A percentile compares a stretch with the other conserved stretches of the same genome.
Evolutionary conservation across 1,140 invertebrate genomes (phyloP).

Genomic region (Pogonus chalceus): DNA sequence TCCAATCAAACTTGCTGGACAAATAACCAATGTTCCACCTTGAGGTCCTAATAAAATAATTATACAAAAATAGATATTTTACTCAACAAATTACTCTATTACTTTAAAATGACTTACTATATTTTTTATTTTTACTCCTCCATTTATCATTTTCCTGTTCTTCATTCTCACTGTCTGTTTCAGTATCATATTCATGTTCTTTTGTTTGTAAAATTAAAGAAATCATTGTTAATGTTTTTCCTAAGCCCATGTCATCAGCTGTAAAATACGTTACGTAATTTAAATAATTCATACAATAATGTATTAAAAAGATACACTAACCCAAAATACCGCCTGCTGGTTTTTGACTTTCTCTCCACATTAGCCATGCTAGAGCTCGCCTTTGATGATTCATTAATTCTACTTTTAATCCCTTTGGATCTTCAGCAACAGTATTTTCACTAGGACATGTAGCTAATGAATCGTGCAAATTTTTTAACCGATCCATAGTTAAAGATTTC

Average conservation of each 20-base stretch:
- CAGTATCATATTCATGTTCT: slow-evolving; percentile 23
- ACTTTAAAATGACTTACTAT: slow-evolving; percentile 9
- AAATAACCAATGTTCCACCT: slow-evolving; percentile 76
- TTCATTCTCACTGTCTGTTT: slow-evolving; percentile 29
- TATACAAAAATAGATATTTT: background rate
- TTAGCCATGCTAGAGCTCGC: slow-evolving; percentile 77
- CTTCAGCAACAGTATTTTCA: slow-evolving; percentile 44
- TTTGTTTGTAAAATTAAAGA: slow-evolving; percentile 52
- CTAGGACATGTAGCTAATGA: slow-evolving; percentile 55
- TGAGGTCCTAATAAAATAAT: slow-evolving; percentile 10
- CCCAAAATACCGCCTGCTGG: slow-evolving; percentile 70
- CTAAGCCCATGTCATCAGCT: slow-evolving; percentile 93
- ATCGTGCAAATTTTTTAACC: slow-evolving; percentile 61
- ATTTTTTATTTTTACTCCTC: background rate
- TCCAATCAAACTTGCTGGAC: slow-evolving; percentile 70
- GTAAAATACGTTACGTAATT: too few species aligned
- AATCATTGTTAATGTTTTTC: slow-evolving; percentile 90
- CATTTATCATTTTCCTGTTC: slow-evolving; percentile 21
- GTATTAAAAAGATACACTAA: slow-evolving; percentile 19
- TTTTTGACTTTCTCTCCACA: slow-evolving; percentile 76
- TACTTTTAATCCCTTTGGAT: slow-evolving; percentile 55
- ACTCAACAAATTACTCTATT: background rate
- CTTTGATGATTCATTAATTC: slow-evolving; percentile 77
- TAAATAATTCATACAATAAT: background rate
- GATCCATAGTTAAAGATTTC: slow-evolving; percentile 57